Evolutionary conservation across 2,888 invertebrate species (phyloP).

Genomic region (Thera britannica): DNA sequence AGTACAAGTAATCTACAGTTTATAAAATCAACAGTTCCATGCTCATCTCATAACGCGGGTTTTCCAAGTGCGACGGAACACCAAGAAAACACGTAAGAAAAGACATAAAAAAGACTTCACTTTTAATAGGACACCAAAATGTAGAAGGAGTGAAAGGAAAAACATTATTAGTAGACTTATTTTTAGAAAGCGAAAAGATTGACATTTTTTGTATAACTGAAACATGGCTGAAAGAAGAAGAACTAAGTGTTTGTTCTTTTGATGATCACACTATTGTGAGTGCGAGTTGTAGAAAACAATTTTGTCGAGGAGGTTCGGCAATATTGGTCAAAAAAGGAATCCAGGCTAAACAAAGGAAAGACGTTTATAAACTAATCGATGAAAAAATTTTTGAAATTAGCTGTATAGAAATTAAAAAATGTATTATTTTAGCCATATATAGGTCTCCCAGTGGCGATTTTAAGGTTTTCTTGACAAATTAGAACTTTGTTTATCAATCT

Average conservation of each 20-base stretch:
- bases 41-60: neutral
- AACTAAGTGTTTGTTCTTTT: neutral
- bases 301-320: neutral
- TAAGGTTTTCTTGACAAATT: too few relatives aligned
- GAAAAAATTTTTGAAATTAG: neutral
- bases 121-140: neutral
- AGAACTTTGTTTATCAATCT: too few relatives aligned
- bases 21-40: neutral
- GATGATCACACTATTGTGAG: neutral
- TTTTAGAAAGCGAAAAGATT: conserved; percentile 1
- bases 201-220: neutral
- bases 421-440: neutral
- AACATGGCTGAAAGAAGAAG: neutral
- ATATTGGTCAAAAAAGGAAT: neutral
- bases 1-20: neutral
- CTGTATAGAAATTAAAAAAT: neutral
- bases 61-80: neutral
- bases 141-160: neutral
- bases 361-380: neutral
- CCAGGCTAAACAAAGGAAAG: neutral
- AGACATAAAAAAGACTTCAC: neutral
- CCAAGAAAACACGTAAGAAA: neutral
- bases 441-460: neutral
- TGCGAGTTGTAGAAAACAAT: neutral
- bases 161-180: neutral